Percentiles rank a stretch among this genome's conserved stretches.
phyloP scores from a whole-genome alignment of 1,140 invertebrate genomes.

The Polyergus mexicanus region DNA sequence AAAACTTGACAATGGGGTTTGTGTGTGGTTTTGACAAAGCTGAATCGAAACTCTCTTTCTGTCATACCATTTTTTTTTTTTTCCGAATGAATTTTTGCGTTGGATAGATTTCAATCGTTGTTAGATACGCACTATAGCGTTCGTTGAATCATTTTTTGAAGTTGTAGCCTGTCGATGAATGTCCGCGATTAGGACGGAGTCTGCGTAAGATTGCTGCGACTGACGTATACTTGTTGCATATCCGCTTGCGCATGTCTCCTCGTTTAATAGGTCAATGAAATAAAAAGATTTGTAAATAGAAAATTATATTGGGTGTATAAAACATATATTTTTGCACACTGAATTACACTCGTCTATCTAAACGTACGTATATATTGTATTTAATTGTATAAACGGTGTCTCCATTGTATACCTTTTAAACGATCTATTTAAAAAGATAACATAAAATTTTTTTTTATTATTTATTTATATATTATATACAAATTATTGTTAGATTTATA shows the following conservation, averaged over 20 bases:
- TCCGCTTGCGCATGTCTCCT: conserved; percentile 49
- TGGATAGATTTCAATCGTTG: neutral
- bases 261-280: conserved; percentile 51
- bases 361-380: neutral
- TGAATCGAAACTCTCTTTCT: neutral
- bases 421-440: neutral
- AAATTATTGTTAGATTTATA: neutral
- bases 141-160: conserved; percentile 11
- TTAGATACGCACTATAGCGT: neutral
- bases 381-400: conserved; percentile 1
- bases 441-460: neutral
- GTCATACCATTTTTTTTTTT: neutral
- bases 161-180: neutral
- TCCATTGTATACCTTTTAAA: neutral
- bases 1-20: neutral
- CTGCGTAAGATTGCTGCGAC: conserved; percentile 58
- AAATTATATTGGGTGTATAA: neutral
- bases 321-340: neutral
- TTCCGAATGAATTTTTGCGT: neutral
- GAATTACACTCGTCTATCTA: neutral
- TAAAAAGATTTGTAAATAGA: neutral
- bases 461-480: neutral
- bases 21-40: neutral
- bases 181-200: neutral
- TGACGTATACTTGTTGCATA: conserved; percentile 68